Evolutionary conservation across 2,797 vertebrate genomes (phyloP).

Genomic region (Sus cebifrons): DNA sequence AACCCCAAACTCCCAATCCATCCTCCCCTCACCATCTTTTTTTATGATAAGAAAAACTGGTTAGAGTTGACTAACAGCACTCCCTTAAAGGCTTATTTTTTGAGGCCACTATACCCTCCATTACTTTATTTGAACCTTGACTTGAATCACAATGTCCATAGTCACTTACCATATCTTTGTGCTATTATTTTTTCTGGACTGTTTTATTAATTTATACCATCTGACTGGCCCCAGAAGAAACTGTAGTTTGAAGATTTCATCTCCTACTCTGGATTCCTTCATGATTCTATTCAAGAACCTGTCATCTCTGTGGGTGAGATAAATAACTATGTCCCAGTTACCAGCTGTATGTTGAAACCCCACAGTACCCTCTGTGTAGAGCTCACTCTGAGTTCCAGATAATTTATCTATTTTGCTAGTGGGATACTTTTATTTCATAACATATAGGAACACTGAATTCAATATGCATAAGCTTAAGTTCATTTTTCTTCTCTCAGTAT

Average conservation of each 20-base stretch:
- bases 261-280: background rate
- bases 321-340: background rate
- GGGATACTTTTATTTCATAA: background rate
- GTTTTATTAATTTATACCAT: background rate
- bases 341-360: background rate
- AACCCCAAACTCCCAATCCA: too few relatives aligned
- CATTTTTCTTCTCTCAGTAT: background rate
- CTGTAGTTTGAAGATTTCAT: background rate
- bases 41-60: background rate
- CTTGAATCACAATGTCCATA: background rate
- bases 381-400: background rate
- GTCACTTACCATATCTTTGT: background rate
- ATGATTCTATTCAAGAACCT: background rate
- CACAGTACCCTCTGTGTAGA: background rate
- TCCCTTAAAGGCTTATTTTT: background rate
- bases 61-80: background rate
- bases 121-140: background rate
- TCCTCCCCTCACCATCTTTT: too few relatives aligned
- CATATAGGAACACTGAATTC: background rate
- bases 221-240: background rate
- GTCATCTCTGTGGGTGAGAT: background rate
- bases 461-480: background rate
- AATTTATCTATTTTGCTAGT: background rate
- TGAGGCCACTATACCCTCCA: accelerated
- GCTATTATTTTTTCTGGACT: background rate